Evolutionary conservation across 2,888 invertebrate species (phyloP).

Genomic region (Linnaemya tessellans): DNA sequence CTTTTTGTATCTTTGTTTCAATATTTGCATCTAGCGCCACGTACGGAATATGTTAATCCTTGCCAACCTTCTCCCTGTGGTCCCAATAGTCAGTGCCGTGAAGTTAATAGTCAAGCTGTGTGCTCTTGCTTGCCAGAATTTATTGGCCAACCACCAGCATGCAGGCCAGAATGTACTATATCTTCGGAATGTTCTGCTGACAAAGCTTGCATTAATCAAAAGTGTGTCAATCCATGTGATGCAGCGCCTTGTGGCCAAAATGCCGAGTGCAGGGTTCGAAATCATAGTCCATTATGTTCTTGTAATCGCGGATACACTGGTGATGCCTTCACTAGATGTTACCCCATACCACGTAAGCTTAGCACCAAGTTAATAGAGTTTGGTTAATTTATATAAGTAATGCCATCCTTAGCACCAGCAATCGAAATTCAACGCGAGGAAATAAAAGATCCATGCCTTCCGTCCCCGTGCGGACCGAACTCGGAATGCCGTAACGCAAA

Average conservation of each 20-base stretch:
- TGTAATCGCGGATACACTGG: slow-evolving; percentile 89
- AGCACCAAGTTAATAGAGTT: neutral
- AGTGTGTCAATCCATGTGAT: slow-evolving; percentile 91
- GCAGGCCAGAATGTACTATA: slow-evolving; percentile 90
- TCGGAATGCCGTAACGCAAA: slow-evolving; percentile 87
- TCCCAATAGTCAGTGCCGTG: slow-evolving; percentile 89
- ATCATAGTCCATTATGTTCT: slow-evolving; percentile 91
- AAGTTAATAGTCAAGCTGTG: slow-evolving; percentile 88
- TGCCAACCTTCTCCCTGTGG: slow-evolving; percentile 90
- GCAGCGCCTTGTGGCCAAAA: slow-evolving; percentile 86
- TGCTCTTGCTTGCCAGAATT: slow-evolving; percentile 90
- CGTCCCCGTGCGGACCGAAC: slow-evolving; percentile 88
- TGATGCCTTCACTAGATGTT: slow-evolving; percentile 89
- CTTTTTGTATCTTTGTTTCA: slow-evolving; percentile 37
- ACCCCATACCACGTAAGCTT: slow-evolving; percentile 83
- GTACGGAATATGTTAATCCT: slow-evolving; percentile 84
- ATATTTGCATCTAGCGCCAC: slow-evolving; percentile 76
- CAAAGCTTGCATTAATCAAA: slow-evolving; percentile 89
- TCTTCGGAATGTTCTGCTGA: slow-evolving; percentile 90
- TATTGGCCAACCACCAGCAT: slow-evolving; percentile 89
- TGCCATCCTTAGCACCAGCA: slow-evolving; percentile 76
- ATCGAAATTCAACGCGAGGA: slow-evolving; percentile 76
- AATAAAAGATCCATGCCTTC: slow-evolving; percentile 86
- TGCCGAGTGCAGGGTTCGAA: slow-evolving; percentile 89
- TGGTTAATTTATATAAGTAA: neutral